phyloP scores from a whole-genome alignment of 1,140 invertebrate species.

The Megathymus violae region DNA sequence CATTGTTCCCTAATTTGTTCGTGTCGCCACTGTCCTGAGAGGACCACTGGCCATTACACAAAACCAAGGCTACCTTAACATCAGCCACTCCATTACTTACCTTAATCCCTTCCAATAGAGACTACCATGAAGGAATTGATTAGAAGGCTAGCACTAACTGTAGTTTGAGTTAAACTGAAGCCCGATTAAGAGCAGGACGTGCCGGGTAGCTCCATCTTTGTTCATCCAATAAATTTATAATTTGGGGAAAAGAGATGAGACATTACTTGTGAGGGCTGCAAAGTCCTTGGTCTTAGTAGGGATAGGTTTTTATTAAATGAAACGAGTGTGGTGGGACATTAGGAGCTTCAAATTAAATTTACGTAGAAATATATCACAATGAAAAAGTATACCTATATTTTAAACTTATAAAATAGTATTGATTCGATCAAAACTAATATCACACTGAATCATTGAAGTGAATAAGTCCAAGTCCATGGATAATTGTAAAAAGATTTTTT shows the following conservation, averaged over 20 bases:
- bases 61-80: conserved; percentile 4
- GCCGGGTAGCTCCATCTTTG: conserved; percentile 5
- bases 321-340: conserved; percentile 10
- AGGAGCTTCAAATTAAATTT: conserved; percentile 10
- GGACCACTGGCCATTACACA: conserved; percentile 44
- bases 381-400: too few relatives aligned
- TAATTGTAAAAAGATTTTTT: too few relatives aligned
- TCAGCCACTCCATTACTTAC: not conserved
- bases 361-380: too few relatives aligned
- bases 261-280: conserved; percentile 7
- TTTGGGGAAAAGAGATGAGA: conserved; percentile 11
- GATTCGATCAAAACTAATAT: too few relatives aligned
- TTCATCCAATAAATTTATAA: conserved; percentile 12
- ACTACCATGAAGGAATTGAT: not conserved
- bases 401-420: too few relatives aligned
- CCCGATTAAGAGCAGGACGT: conserved; percentile 16
- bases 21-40: conserved; percentile 55
- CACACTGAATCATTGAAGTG: too few relatives aligned
- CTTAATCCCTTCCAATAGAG: conserved; percentile 22
- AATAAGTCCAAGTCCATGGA: too few relatives aligned
- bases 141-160: conserved; percentile 4
- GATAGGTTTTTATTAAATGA: conserved; percentile 31
- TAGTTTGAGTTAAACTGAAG: conserved; percentile 33
- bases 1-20: conserved; percentile 65
- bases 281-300: conserved; percentile 24